Evolutionary conservation across 2,888 invertebrate species (phyloP).

Genomic region (Drosophila mimetica): DNA sequence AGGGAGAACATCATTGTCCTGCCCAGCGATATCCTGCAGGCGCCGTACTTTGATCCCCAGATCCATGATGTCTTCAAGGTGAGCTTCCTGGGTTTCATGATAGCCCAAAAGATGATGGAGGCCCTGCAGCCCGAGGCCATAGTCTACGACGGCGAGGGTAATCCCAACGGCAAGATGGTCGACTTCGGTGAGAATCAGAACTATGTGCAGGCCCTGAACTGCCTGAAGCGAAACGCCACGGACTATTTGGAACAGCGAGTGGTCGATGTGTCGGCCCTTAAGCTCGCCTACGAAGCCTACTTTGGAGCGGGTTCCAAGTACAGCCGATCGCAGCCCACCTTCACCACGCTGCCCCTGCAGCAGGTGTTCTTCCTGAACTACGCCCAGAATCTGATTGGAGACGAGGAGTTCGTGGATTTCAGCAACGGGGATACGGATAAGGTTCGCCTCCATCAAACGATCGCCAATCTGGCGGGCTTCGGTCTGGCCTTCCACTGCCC

Average conservation of each 20-base stretch:
- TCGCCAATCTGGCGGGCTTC: constrained; percentile 70
- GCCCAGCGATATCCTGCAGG: constrained; percentile 70
- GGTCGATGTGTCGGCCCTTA: constrained; percentile 73
- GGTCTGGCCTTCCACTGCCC: constrained; percentile 62
- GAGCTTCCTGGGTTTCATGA: constrained; percentile 71
- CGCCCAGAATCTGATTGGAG: constrained; percentile 81
- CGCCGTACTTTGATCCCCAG: constrained; percentile 51
- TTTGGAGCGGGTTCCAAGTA: constrained; percentile 49
- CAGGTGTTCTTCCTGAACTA: constrained; percentile 72
- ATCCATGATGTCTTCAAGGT: constrained; percentile 63
- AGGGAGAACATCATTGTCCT: constrained; percentile 71
- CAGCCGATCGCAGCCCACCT: constrained; percentile 44
- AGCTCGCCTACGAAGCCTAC: constrained; percentile 66
- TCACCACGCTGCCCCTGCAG: constrained; percentile 45
- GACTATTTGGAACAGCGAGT: constrained; percentile 67
- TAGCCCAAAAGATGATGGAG: constrained; percentile 75
- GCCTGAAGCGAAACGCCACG: constrained; percentile 55
- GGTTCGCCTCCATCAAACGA: constrained; percentile 64
- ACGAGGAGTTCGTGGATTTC: constrained; percentile 28
- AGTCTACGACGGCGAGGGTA: constrained; percentile 54
- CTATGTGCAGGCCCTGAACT: constrained; percentile 20
- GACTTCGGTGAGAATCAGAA: constrained; percentile 35
- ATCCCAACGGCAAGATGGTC: constrained; percentile 4
- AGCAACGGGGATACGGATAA: constrained; percentile 71
- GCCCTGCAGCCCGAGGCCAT: constrained; percentile 60